Evolutionary conservation across 2,888 invertebrate genomes (phyloP), one percentile per base, ranked within the genome.

Genomic region (Slavum lentiscoides): DNA sequence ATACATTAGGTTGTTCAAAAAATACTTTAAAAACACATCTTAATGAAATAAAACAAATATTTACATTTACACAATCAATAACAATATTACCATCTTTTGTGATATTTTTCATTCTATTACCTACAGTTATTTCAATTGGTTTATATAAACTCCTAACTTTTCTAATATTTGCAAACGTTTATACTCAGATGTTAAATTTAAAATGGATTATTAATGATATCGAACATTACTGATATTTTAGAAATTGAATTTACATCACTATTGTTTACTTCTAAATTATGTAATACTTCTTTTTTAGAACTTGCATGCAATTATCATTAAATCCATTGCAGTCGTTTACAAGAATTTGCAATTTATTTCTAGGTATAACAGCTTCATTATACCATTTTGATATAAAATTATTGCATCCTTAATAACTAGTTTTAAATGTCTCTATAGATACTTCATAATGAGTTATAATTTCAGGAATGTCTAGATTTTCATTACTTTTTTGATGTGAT

Each of bases 71-170:
- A n/a, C 37, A 13, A 8, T n/a, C n/a, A n/a, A n/a, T n/a, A n/a
- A n/a, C n/a, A n/a, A n/a, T n/a, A n/a, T n/a, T n/a, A n/a, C n/a
- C n/a, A n/a, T n/a, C n/a, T n/a, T n/a, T n/a, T n/a, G n/a, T n/a
- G n/a, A n/a, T n/a, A n/a, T n/a, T n/a, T n/a, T n/a, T n/a, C n/a
- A n/a, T n/a, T n/a, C n/a, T n/a, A n/a, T n/a, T n/a, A n/a, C n/a
- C n/a, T n/a, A n/a, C n/a, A n/a, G n/a, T n/a, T n/a, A 49, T 19
- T 68, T 68, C 67, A 49, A 21, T 49, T 49, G 67, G 67, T 68
- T 68, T 68, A 68, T 68, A 21, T 37, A 68, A 21, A 68, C 17
- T 2, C 67, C 67, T 23, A 68, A 23, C 2, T 68, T 49, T 68
- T 68, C 23, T 15, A 68, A 49, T 6, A 30, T n/a, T 64, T 64